Evolutionary conservation across 2,113 vertebrate genomes (phyloP), one percentile per base, ranked within the genome.

Genomic region (Xiphorhynchus elegans): DNA sequence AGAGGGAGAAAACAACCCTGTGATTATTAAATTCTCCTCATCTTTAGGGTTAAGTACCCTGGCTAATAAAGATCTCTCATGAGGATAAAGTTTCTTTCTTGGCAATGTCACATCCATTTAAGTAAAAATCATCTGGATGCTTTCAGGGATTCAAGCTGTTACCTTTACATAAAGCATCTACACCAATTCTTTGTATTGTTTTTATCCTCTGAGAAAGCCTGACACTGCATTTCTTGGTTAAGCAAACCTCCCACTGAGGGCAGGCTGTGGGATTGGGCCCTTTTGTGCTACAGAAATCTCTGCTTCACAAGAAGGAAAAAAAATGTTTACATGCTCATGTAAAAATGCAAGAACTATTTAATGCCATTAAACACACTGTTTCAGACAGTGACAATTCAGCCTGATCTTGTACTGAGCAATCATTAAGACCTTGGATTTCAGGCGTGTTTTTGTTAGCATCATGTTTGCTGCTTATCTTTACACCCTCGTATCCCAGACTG

Each of bases 1-100:
- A 94, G 93, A 97, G n/a, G 76, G 77, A 95, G 88, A 93, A 94
- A 93, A 96, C 95, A 96, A 96, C 91, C 94, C 93, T 96, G 93
- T 96, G 93, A 93, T 97, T 97, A 97, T 97, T 97, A 96, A 94
- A 97, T 96, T 97, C 90, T 90, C 88, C 90, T 94, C 93, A 85
- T 96, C 95, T 95, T 96, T 95, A 96, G 86, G 95, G 96, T 97
- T 97, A 96, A 96, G 92, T 96, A 97, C 93, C 72, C 89, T 85
- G 93, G 44, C 93, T 96, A 94, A 88, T 93, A 92, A 88, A 94
- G 62, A 95, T 87, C 84, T 96, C 87, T 92, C 90, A 64, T 73
- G 89, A 96, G 95, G 87, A 81, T 93, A 84, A 94, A 95, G 85
- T 96, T 97, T 91, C 82, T 89, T 95, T 94, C 87, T 94, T 83